These are phyloP conservation scores for Hanleya hanleyi DNA, from an alignment of 2,888 invertebrate genomes.

Conservation along the genomic window DNA sequence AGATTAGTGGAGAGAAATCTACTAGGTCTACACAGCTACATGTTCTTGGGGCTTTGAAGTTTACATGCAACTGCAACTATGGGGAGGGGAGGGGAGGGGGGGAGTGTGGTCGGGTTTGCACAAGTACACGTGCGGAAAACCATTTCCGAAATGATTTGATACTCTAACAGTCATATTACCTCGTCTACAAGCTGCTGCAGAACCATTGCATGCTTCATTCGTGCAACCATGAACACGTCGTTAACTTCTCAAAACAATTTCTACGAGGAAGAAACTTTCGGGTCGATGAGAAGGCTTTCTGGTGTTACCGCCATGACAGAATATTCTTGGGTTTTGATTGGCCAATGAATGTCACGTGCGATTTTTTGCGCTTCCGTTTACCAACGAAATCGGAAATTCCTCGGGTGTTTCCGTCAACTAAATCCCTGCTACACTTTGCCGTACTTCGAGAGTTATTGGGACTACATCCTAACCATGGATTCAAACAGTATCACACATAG, in stretches of 20 bases:
- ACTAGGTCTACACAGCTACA: too few species aligned
- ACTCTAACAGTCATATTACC: constrained; percentile 40
- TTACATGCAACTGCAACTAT: too few species aligned
- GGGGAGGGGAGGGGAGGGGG: too few species aligned
- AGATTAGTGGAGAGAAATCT: too few species aligned
- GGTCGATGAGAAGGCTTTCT: constrained; percentile 25
- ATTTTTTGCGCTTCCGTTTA: background rate
- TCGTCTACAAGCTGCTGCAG: constrained; percentile 61
- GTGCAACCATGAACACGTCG: background rate
- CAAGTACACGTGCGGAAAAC: background rate
- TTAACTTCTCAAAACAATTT: background rate
- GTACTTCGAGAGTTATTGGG: too few species aligned
- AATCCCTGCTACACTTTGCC: too few species aligned
- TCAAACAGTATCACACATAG: too few species aligned
- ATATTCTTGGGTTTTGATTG: background rate
- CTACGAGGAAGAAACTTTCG: constrained; percentile 5
- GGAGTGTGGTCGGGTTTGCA: too few species aligned
- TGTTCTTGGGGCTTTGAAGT: too few species aligned
- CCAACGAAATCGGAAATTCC: too few species aligned
- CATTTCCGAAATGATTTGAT: background rate
- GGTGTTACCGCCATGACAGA: constrained; percentile 46
- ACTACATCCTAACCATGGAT: too few species aligned
- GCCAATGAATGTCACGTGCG: background rate
- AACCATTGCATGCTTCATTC: constrained; percentile 60
- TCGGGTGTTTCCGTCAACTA: too few species aligned